Base-by-base conservation (phyloP, 2,113 vertebrate species). In the Hypanus sabinus region DNA sequence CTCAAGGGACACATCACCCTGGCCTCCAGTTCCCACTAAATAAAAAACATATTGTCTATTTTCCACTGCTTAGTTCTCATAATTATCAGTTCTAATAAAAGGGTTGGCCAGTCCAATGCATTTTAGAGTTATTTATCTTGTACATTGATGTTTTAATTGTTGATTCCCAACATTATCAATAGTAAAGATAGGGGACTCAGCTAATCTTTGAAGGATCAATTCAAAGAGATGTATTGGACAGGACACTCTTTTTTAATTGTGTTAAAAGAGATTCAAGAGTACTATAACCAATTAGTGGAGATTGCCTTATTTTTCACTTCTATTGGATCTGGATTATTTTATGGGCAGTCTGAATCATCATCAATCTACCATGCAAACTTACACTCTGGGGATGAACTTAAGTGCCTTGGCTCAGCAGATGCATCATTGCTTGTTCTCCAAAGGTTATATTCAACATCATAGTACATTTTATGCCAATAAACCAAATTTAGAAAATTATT, bases 161-260 rank as follows among this genome's bases (percentile, higher is more conserved):
- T 87, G 27, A 65, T 14, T 65, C 57, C 12, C 16, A 62, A 30
- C 30, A 65, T 62, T 33, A 87, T 62, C n/a, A 30, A 62, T 62
- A 33, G 30, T 30, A 30, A 87, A 55, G 11, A 60, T n/a, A 33
- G 20, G 60, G 57, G 60, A 65, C 57, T 65, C 30, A 88, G 30
- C 24, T 65, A 88, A 62, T 62, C 85, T n/a, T 88, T 30, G 85
- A 88, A 16, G 57, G 60, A 88, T 88, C 85, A 88, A 88, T 88
- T 62, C 57, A n/a, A 88, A 65, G 57, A 88, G 85, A 88, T 65
- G 30, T 88, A 65, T 88, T 88, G 60, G 6, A 88, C 57, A 88
- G 85, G 60, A 65, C 1, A 62, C 4, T 33, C 20, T 62, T 88
- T 88, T 46, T 27, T 5, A 62, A 88, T 62, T 88, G 85, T 14